phyloP scores from a whole-genome alignment of 1,140 invertebrate genomes.

The Chrysomallon squamiferum region DNA sequence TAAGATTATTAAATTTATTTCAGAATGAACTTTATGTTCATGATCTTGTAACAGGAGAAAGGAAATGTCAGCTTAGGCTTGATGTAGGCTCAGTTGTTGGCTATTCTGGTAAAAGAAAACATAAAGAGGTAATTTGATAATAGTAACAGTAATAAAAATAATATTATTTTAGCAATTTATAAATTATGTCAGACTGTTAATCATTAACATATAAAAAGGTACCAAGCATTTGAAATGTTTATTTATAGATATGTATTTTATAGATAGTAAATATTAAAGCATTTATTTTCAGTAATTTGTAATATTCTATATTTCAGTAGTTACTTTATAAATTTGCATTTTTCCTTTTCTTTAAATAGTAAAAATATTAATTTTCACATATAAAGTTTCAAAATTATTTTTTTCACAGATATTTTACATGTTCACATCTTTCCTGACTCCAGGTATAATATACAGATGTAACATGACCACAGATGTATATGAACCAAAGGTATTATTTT shows the following conservation, averaged over 20 bases:
- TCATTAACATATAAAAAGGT: too few species aligned
- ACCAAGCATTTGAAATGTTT: too few species aligned
- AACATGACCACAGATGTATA: constrained; percentile 76
- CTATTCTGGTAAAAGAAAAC: constrained; percentile 83
- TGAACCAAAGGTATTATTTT: constrained; percentile 75
- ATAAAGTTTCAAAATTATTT: too few species aligned
- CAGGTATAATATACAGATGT: constrained; percentile 87
- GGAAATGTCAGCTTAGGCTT: constrained; percentile 77
- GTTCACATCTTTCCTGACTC: constrained; percentile 92
- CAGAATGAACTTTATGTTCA: constrained; percentile 86
- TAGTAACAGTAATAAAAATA: background rate
- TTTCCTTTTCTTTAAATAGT: too few species aligned
- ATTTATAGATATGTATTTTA: too few species aligned
- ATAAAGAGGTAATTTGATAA: constrained; percentile 79
- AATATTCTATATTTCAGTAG: too few species aligned
- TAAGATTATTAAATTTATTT: too few species aligned
- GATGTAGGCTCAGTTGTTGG: constrained; percentile 86
- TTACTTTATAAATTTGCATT: too few species aligned
- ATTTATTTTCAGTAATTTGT: too few species aligned
- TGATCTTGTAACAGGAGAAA: constrained; percentile 75
- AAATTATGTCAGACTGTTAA: too few species aligned
- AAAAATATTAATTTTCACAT: too few species aligned
- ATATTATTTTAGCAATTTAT: background rate
- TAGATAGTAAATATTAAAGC: too few species aligned
- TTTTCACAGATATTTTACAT: constrained; percentile 84